A percentile compares a stretch with the other conserved stretches of the same genome.
These are phyloP conservation scores for Serilophus lunatus DNA, from an alignment of 2,113 vertebrate species.

Conservation along the genomic window DNA sequence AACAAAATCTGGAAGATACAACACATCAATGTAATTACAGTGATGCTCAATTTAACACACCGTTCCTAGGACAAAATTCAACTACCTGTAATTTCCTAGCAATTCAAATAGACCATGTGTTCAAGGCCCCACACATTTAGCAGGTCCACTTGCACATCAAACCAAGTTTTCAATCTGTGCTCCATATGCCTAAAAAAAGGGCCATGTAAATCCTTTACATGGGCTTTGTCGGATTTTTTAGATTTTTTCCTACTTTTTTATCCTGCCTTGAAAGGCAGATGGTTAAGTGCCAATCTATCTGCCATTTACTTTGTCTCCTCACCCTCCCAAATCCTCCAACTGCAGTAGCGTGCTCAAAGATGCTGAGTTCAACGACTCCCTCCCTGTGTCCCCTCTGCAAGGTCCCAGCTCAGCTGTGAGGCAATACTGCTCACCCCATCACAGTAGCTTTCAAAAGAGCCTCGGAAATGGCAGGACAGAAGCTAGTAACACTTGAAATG, in stretches of 20 bases:
- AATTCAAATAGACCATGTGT: background rate
- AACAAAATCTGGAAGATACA: background rate
- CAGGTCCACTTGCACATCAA: background rate
- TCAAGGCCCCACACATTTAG: background rate
- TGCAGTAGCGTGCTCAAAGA: rapidly evolving
- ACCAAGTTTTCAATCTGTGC: background rate
- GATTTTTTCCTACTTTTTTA: background rate
- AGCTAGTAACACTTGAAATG: background rate
- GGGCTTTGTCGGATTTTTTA: rapidly evolving
- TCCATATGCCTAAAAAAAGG: background rate
- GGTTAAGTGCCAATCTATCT: background rate
- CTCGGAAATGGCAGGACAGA: background rate
- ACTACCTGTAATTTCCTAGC: background rate
- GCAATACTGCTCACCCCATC: background rate
- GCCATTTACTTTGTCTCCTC: background rate
- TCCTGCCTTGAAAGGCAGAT: background rate
- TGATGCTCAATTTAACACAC: background rate
- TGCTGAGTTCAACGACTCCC: background rate
- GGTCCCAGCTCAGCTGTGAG: background rate
- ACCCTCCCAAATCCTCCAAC: background rate
- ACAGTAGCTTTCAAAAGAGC: background rate
- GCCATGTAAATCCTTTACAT: rapidly evolving
- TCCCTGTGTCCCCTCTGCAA: background rate
- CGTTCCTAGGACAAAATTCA: background rate
- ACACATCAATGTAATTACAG: background rate